Evolutionary conservation across 2,113 vertebrate species (phyloP).

Genomic region (Brachypteracias leptosomus): DNA sequence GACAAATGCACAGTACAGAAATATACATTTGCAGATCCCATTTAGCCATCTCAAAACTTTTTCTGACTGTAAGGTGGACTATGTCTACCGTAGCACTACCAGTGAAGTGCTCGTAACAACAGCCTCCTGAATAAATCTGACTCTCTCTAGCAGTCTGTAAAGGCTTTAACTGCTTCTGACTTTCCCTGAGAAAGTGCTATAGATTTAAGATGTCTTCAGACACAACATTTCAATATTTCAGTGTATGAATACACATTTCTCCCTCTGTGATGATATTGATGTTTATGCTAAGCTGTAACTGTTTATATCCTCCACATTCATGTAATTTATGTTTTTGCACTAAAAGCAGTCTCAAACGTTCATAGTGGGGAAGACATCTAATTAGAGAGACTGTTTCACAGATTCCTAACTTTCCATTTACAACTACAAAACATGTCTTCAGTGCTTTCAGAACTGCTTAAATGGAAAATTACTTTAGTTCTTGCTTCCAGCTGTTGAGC

Average conservation of each 20-base stretch:
- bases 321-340: background rate
- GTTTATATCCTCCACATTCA: background rate
- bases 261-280: background rate
- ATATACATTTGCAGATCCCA: background rate
- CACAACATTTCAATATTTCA: background rate
- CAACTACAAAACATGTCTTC: background rate
- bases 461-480: slow-evolving; percentile 29
- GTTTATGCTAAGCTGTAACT: background rate
- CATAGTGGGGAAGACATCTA: background rate
- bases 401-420: background rate
- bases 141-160: background rate
- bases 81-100: background rate
- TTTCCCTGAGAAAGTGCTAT: background rate
- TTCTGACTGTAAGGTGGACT: background rate
- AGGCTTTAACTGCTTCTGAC: background rate
- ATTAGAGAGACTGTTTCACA: background rate
- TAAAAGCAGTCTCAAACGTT: background rate
- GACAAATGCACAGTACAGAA: background rate
- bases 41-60: background rate
- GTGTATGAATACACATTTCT: background rate
- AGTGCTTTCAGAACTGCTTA: slow-evolving; percentile 6
- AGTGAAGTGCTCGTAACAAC: background rate
- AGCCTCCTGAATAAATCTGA: background rate
- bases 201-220: background rate
- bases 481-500: slow-evolving; percentile 23